These are phyloP conservation scores for Amorpha juglandis DNA, from an alignment of 2,888 invertebrate species.

Conservation along the genomic window DNA sequence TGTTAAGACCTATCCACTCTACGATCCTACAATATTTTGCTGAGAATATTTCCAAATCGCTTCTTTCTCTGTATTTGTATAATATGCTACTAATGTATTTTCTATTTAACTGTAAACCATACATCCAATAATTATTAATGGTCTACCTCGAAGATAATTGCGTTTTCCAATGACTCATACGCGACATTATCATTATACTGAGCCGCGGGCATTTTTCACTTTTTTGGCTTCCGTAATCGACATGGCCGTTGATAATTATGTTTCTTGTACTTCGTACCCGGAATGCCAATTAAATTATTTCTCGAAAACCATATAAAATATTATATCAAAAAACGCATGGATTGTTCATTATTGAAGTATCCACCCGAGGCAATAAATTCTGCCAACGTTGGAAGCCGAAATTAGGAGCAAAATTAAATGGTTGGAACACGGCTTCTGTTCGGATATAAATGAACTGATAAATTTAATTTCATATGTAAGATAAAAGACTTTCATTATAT, in stretches of 20 bases:
- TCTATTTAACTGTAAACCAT: conserved; percentile 6
- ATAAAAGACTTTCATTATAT: not conserved
- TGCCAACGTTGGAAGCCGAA: not conserved
- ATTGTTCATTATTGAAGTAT: conserved; percentile 4
- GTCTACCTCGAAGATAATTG: conserved; percentile 20
- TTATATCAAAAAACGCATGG: not conserved
- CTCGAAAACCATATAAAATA: conserved; percentile 13
- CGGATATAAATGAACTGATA: not conserved
- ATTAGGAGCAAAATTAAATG: not conserved
- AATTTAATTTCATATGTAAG: not conserved
- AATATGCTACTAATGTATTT: not conserved
- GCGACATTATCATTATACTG: conserved; percentile 16
- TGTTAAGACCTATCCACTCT: not conserved
- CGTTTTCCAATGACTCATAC: conserved; percentile 15
- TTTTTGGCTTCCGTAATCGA: conserved; percentile 24
- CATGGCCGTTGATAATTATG: conserved; percentile 18
- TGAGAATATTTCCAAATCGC: not conserved
- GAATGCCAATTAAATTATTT: conserved; percentile 8
- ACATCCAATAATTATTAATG: conserved; percentile 11
- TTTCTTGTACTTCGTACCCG: conserved; percentile 21
- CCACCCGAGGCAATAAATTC: not conserved
- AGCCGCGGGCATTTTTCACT: conserved; percentile 21
- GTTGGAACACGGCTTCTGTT: not conserved
- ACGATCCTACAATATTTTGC: not conserved
- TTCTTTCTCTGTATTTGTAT: not conserved